Conservation (phyloP, 2,797 vertebrate genomes). For the Poliocrania exsul region DNA sequence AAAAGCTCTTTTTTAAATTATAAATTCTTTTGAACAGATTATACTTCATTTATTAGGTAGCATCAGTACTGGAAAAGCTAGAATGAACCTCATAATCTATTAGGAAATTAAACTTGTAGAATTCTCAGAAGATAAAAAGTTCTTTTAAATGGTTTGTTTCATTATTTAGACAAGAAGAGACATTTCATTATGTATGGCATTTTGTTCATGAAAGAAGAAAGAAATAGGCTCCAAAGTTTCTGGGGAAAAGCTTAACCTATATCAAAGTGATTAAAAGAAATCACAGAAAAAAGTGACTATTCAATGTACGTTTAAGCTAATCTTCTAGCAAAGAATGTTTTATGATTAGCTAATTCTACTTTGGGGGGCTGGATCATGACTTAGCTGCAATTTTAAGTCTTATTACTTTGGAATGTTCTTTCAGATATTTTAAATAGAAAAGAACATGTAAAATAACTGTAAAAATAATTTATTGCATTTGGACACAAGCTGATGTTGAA, state of each 20-base stretch:
- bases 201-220: slow-evolving; percentile 4
- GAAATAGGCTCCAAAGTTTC: neutral
- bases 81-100: neutral
- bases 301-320: neutral
- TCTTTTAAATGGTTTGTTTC: slow-evolving; percentile 2
- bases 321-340: slow-evolving; percentile 13
- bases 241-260: neutral
- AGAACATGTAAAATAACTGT: neutral
- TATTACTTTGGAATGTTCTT: slow-evolving; percentile 31
- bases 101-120: neutral
- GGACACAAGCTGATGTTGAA: slow-evolving; percentile 15
- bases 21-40: neutral
- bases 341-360: slow-evolving; percentile 28
- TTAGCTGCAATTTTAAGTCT: slow-evolving; percentile 1
- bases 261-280: slow-evolving; percentile 8
- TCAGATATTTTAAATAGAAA: slow-evolving; percentile 12
- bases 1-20: neutral
- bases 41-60: neutral
- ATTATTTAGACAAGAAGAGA: neutral
- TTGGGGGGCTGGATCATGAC: neutral
- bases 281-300: neutral
- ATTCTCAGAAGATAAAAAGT: neutral
- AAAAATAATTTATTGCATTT: slow-evolving; percentile 2
- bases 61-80: neutral
- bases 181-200: neutral